Evolutionary conservation across 2,113 vertebrate genomes (phyloP).

Genomic region (Cynoglossus semilaevis): DNA sequence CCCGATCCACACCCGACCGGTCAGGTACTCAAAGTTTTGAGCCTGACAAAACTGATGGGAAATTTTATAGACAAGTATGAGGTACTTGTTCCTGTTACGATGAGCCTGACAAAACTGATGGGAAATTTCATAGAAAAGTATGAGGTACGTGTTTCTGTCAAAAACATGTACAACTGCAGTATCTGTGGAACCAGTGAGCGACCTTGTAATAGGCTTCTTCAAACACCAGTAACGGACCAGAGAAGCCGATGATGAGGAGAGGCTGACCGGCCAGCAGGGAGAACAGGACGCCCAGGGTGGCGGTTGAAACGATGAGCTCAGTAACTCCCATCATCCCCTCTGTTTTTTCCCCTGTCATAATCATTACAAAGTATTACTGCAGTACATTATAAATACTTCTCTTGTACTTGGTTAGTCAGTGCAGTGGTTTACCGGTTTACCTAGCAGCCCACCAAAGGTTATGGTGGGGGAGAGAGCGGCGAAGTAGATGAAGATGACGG

Average conservation of each 20-base stretch:
- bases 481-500: constrained; percentile 98
- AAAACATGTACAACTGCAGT: background rate
- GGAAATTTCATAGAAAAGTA: background rate
- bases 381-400: too few species aligned
- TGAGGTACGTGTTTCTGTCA: too few species aligned
- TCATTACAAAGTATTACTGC: too few species aligned
- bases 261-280: constrained; percentile 92
- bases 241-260: constrained; percentile 95
- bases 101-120: constrained; percentile 92
- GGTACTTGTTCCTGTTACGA: too few species aligned
- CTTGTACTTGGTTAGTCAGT: too few species aligned
- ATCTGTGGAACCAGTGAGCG: background rate
- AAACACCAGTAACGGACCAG: constrained; percentile 94
- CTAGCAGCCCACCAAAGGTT: constrained; percentile 96
- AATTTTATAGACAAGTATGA: background rate
- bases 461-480: constrained; percentile 97
- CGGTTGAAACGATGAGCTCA: constrained; percentile 94
- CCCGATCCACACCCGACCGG: constrained; percentile 95
- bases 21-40: constrained; percentile 92
- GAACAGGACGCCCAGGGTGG: constrained; percentile 90
- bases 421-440: constrained; percentile 75
- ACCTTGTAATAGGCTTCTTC: constrained; percentile 98
- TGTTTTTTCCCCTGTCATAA: constrained; percentile 89
- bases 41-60: constrained; percentile 88
- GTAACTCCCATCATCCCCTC: constrained; percentile 97